Conservation (phyloP, 2,888 invertebrate species). For the Eulithis prunata region DNA sequence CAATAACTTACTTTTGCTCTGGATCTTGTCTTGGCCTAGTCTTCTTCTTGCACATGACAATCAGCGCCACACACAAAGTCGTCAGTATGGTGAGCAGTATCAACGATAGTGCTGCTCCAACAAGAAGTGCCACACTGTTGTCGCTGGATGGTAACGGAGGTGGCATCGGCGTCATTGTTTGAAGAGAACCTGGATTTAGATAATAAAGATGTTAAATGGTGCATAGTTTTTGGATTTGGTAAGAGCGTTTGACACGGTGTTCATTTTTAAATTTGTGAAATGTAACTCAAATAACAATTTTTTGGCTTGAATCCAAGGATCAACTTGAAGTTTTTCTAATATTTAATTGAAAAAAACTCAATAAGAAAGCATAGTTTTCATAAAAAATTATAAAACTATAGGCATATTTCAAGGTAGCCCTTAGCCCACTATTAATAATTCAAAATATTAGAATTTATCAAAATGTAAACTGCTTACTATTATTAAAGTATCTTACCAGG, state of each 20-base stretch:
- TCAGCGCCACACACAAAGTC: slow-evolving; percentile 74
- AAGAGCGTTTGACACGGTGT: background rate
- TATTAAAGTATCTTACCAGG: slow-evolving; percentile 59
- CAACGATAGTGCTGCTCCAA: slow-evolving; percentile 75
- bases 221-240: background rate
- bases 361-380: too few species aligned
- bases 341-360: too few species aligned
- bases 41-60: slow-evolving; percentile 78
- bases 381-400: too few species aligned
- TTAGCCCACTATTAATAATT: too few species aligned
- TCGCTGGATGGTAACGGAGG: slow-evolving; percentile 56
- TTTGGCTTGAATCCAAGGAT: too few species aligned
- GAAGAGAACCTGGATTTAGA: slow-evolving; percentile 65
- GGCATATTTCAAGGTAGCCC: too few species aligned
- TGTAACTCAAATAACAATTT: too few species aligned
- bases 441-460: background rate
- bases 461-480: background rate
- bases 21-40: slow-evolving; percentile 62
- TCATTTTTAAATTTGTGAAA: background rate
- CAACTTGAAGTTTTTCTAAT: too few species aligned
- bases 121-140: slow-evolving; percentile 71
- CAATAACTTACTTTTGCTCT: slow-evolving; percentile 63
- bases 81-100: slow-evolving; percentile 76
- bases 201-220: background rate
- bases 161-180: slow-evolving; percentile 73